Percentiles rank a stretch among this genome's conserved stretches.
These are phyloP conservation scores for Condylura cristata DNA, from an alignment of 2,113 vertebrate species.

Conservation along the genomic window DNA sequence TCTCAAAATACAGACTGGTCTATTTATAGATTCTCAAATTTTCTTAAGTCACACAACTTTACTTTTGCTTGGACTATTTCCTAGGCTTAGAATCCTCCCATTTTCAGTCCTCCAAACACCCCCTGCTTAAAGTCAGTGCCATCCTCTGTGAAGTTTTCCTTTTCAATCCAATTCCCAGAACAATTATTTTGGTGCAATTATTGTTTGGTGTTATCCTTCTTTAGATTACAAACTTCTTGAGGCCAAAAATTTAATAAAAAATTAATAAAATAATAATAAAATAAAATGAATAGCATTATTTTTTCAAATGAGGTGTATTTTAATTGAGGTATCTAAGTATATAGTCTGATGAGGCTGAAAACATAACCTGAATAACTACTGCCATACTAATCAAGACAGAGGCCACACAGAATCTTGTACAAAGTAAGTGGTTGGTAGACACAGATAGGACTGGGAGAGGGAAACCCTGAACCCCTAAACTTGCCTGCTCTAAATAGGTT, in stretches of 20 bases:
- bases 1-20: neutral
- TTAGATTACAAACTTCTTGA: neutral
- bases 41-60: neutral
- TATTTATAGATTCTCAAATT: neutral
- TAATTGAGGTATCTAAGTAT: neutral
- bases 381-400: neutral
- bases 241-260: neutral
- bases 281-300: too few species aligned
- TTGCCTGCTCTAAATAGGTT: too few species aligned
- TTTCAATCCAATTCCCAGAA: neutral
- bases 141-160: neutral
- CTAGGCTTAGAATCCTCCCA: neutral
- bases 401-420: neutral
- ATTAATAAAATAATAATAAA: neutral
- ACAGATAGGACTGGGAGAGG: too few species aligned
- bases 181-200: neutral
- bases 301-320: neutral
- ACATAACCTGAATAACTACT: neutral
- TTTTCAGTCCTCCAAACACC: neutral
- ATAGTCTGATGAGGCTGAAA: neutral
- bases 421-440: fast-evolving
- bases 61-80: fast-evolving
- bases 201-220: neutral
- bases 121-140: neutral
- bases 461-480: too few species aligned